These are phyloP conservation scores for Agrotis puta DNA, from an alignment of 2,888 invertebrate species.

Conservation along the genomic window DNA sequence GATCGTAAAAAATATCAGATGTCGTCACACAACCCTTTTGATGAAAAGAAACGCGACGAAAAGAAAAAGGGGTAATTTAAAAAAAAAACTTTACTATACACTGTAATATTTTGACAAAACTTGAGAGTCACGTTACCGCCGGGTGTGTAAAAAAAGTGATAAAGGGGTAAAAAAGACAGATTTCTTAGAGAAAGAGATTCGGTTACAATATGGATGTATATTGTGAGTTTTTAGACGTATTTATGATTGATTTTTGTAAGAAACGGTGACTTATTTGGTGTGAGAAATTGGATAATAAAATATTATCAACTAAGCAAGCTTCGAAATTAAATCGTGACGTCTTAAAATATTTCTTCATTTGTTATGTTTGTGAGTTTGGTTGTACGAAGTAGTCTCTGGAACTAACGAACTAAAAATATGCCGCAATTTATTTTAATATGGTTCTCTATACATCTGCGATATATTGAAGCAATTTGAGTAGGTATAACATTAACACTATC, in stretches of 20 bases:
- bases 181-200: conserved; percentile 67
- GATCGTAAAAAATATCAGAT: conserved; percentile 83
- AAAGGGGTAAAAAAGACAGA: conserved; percentile 65
- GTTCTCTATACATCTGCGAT: too few species aligned
- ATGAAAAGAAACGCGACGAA: conserved; percentile 63
- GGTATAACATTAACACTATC: too few species aligned
- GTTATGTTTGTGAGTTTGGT: too few species aligned
- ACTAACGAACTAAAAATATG: too few species aligned
- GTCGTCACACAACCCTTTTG: conserved; percentile 76
- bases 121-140: conserved; percentile 84
- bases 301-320: not conserved
- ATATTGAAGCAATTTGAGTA: too few species aligned
- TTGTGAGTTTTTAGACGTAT: conserved; percentile 36
- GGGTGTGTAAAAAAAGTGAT: conserved; percentile 69
- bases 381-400: too few species aligned
- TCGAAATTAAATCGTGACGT: not conserved
- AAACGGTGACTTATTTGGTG: conserved; percentile 12
- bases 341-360: not conserved
- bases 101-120: conserved; percentile 90
- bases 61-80: conserved; percentile 83
- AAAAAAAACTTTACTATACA: conserved; percentile 83
- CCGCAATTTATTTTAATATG: too few species aligned
- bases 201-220: conserved; percentile 48
- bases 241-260: conserved; percentile 44
- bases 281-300: conserved; percentile 9